Percentiles rank a stretch among this genome's conserved stretches.
Evolutionary conservation across 2,888 invertebrate species (phyloP).

Genomic region (Tanytarsus gracilentus): DNA sequence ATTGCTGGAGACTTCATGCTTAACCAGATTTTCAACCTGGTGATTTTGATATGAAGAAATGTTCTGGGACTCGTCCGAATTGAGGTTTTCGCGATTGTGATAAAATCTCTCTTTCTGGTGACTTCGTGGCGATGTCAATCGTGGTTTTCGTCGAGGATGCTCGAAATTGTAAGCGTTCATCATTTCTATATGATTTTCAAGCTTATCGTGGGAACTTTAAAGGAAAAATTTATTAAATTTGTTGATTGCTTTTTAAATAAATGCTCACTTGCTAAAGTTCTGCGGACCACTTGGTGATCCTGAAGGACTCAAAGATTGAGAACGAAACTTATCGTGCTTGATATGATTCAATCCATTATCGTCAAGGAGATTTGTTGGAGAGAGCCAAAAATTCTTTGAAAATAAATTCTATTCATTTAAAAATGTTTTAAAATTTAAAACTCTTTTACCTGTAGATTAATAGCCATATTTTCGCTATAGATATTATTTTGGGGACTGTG

Average conservation of each 20-base stretch:
- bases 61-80: neutral
- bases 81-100: slow-evolving; percentile 1
- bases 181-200: slow-evolving; percentile 5
- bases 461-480: slow-evolving; percentile 25
- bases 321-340: slow-evolving; percentile 23
- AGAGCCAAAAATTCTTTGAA: slow-evolving; percentile 24
- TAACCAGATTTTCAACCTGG: slow-evolving; percentile 6
- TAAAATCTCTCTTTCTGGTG: slow-evolving; percentile 7
- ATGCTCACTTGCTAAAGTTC: slow-evolving; percentile 12
- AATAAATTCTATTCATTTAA: neutral
- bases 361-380: slow-evolving; percentile 21
- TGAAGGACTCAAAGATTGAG: slow-evolving; percentile 25
- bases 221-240: neutral
- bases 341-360: slow-evolving; percentile 23
- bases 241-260: neutral
- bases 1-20: slow-evolving; percentile 21
- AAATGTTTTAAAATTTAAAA: neutral
- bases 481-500: slow-evolving; percentile 22
- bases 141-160: slow-evolving; percentile 10
- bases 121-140: slow-evolving; percentile 2
- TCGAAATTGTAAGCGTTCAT: slow-evolving; percentile 22
- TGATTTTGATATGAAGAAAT: slow-evolving; percentile 5
- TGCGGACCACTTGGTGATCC: slow-evolving; percentile 22
- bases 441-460: slow-evolving; percentile 17
- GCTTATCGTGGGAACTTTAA: slow-evolving; percentile 14